These are phyloP conservation scores for Spea bombifrons DNA, from an alignment of 2,113 vertebrate species.

Conservation along the genomic window DNA sequence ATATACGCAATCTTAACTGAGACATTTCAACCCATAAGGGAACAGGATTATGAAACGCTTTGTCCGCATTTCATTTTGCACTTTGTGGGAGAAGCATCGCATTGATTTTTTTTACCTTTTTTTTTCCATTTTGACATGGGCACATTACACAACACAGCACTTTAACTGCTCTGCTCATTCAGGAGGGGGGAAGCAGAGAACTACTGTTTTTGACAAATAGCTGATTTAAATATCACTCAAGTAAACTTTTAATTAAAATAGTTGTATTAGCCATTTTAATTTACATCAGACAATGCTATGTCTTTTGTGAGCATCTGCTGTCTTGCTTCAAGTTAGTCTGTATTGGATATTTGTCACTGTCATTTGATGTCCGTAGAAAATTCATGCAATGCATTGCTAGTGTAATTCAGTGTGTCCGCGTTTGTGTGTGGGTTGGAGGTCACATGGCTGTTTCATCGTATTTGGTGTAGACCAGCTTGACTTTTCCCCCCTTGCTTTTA, in stretches of 20 bases:
- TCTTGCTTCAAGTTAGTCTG: conserved; percentile 76
- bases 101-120: conserved; percentile 44
- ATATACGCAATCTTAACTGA: conserved; percentile 45
- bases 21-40: conserved; percentile 49
- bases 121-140: conserved; percentile 42
- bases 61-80: conserved; percentile 48
- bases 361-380: conserved; percentile 80
- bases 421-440: conserved; percentile 71
- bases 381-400: conserved; percentile 65
- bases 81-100: conserved; percentile 46
- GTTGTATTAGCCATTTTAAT: conserved; percentile 54
- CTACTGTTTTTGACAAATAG: conserved; percentile 27
- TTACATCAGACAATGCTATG: conserved; percentile 66
- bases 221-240: conserved; percentile 19
- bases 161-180: conserved; percentile 37
- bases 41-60: conserved; percentile 47
- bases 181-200: conserved; percentile 35
- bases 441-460: conserved; percentile 79
- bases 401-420: conserved; percentile 53
- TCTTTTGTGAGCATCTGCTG: conserved; percentile 68
- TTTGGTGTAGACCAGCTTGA: conserved; percentile 78
- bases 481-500: conserved; percentile 76
- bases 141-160: conserved; percentile 43
- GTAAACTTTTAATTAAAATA: conserved; percentile 55
- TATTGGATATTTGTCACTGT: conserved; percentile 81